Percentiles rank a stretch among this genome's conserved stretches.
phyloP scores from a whole-genome alignment of 30 jellyfish, hydroid and myxozoan genomes.

The Catostylus mosaicus region DNA sequence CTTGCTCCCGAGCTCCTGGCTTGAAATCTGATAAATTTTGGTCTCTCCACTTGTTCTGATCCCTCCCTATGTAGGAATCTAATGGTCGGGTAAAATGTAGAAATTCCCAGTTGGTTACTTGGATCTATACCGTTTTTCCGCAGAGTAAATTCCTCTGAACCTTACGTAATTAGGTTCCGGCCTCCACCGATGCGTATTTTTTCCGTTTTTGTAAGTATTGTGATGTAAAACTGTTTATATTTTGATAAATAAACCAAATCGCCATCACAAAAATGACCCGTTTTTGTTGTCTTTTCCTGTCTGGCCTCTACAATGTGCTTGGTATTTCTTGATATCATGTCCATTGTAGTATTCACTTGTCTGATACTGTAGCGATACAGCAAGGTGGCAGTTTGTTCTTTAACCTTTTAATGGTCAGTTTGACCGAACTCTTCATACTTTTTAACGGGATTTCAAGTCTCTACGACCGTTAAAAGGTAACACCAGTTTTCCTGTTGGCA shows the following conservation, averaged over 20 bases:
- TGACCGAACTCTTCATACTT: not conserved
- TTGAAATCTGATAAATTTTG: too few species aligned
- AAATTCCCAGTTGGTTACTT: too few species aligned
- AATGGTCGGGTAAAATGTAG: too few species aligned
- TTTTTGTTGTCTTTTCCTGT: slow-evolving; percentile 58
- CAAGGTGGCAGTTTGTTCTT: slow-evolving; percentile 77
- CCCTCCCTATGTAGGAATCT: too few species aligned
- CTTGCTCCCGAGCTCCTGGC: too few species aligned
- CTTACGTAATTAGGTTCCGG: too few species aligned
- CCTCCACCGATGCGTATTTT: too few species aligned
- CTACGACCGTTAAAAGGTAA: not conserved
- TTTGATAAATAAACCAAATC: slow-evolving; percentile 31
- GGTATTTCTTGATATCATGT: not conserved
- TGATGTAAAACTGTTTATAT: slow-evolving; percentile 40
- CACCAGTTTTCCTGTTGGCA: slow-evolving; percentile 57
- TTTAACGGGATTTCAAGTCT: not conserved
- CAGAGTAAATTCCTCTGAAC: too few species aligned
- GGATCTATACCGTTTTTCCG: too few species aligned
- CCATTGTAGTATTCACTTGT: slow-evolving; percentile 12
- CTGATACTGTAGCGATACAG: slow-evolving; percentile 48
- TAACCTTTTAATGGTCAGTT: slow-evolving; percentile 13
- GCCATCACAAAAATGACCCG: not conserved
- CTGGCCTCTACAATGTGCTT: slow-evolving; percentile 16
- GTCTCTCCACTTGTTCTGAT: too few species aligned
- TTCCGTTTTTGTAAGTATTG: slow-evolving; percentile 20